Percentiles rank a stretch among this genome's conserved stretches.
These are phyloP conservation scores for Mycetomoellerius zeteki DNA, from an alignment of 1,140 invertebrate species.

Conservation along the genomic window DNA sequence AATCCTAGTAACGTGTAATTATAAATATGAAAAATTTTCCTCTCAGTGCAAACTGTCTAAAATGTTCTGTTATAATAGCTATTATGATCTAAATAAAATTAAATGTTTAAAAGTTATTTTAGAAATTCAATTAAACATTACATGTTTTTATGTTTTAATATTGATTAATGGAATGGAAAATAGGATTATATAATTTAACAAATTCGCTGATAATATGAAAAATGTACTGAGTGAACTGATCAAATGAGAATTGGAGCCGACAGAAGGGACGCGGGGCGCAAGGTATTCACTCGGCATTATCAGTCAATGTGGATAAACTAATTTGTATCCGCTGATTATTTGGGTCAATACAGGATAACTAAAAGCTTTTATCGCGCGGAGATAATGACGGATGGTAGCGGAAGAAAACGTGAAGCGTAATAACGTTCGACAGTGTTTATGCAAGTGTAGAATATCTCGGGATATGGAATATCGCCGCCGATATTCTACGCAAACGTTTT, in stretches of 20 bases:
- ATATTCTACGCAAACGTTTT: conserved; percentile 66
- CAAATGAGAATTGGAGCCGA: not conserved
- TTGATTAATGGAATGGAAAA: not conserved
- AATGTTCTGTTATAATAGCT: too few species aligned
- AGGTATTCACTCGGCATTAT: conserved; percentile 32
- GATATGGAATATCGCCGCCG: conserved; percentile 36
- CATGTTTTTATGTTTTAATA: not conserved
- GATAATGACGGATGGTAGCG: conserved; percentile 43
- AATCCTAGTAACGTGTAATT: too few species aligned
- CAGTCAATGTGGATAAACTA: conserved; percentile 45
- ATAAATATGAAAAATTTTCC: too few species aligned
- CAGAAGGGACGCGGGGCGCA: not conserved
- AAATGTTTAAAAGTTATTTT: too few species aligned
- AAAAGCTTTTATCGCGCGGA: conserved; percentile 55
- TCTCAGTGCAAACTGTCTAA: too few species aligned
- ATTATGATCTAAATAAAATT: too few species aligned
- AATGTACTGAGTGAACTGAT: not conserved
- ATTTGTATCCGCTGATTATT: conserved; percentile 61
- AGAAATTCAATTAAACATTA: not conserved
- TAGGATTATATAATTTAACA: not conserved
- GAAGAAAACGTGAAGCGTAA: conserved; percentile 26
- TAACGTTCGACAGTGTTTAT: conserved; percentile 55
- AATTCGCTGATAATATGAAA: conserved; percentile 2
- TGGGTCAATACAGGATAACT: conserved; percentile 56
- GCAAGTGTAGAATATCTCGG: conserved; percentile 52